A percentile compares a stretch with the other conserved stretches of the same genome.
These are phyloP conservation scores for Hypselothyrea guttata DNA, from an alignment of 2,888 invertebrate species.

Conservation along the genomic window DNA sequence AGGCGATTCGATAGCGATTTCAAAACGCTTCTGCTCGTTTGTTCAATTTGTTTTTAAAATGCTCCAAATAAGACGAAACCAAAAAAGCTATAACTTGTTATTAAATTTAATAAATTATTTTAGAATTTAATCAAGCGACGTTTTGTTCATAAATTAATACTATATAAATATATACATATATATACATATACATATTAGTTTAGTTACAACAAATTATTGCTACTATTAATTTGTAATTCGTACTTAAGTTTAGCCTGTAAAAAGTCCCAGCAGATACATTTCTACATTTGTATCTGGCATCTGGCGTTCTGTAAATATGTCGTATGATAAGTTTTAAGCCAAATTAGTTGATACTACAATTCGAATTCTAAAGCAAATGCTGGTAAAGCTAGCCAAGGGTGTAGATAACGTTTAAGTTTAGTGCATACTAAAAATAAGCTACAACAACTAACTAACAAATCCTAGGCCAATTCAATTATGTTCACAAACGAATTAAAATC, in stretches of 20 bases:
- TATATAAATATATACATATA: no score
- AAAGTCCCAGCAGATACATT: constrained; percentile 40
- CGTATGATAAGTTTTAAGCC: constrained; percentile 74
- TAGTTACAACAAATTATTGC: constrained; percentile 43
- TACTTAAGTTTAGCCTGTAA: constrained; percentile 70
- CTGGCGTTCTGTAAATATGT: constrained; percentile 50
- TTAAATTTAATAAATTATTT: constrained; percentile 35
- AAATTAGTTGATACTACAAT: constrained; percentile 68
- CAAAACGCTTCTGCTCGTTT: constrained; percentile 35
- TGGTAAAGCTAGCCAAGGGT: constrained; percentile 25
- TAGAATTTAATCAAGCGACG: constrained; percentile 32
- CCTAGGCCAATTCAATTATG: constrained; percentile 53
- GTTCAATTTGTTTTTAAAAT: constrained; percentile 40
- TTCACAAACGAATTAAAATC: constrained; percentile 46
- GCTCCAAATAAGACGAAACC: constrained; percentile 33
- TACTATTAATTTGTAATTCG: constrained; percentile 59
- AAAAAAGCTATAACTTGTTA: constrained; percentile 16
- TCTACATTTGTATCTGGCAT: constrained; percentile 38
- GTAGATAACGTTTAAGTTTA: constrained; percentile 73
- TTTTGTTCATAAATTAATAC: constrained; percentile 55
- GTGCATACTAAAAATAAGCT: constrained; percentile 51
- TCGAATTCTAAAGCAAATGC: constrained; percentile 62
- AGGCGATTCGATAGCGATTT: constrained; percentile 32
- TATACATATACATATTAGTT: constrained; percentile 31
- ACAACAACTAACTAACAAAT: constrained; percentile 33